These are phyloP conservation scores for Dolichallabes microphthalmus DNA, from an alignment of 2,113 vertebrate species.

Conservation along the genomic window DNA sequence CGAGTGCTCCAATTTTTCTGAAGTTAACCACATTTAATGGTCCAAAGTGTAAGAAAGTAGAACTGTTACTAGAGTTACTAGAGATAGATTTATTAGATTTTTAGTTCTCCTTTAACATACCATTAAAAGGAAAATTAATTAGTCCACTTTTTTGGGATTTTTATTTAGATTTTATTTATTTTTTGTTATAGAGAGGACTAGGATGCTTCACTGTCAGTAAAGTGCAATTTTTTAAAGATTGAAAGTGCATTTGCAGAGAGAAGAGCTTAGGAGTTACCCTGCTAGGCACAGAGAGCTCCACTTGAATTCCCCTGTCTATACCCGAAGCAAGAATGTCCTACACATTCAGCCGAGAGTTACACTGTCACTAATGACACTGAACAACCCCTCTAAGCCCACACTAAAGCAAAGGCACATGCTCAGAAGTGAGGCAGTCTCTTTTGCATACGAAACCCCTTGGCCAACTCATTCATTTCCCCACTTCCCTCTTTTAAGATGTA, in stretches of 20 bases:
- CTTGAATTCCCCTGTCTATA: slow-evolving; percentile 54
- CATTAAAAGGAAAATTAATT: neutral
- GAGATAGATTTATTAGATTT: neutral
- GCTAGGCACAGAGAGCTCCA: slow-evolving; percentile 13
- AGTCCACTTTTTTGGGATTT: neutral
- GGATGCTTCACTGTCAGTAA: neutral
- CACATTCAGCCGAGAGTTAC: slow-evolving; percentile 2
- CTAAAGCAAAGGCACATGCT: slow-evolving; percentile 19
- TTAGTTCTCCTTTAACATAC: neutral
- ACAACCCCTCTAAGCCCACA: slow-evolving; percentile 5
- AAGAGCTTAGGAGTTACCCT: slow-evolving; percentile 14
- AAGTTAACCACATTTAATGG: neutral
- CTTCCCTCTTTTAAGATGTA: slow-evolving; percentile 52
- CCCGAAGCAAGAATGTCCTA: slow-evolving; percentile 17
- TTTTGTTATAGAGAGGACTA: slow-evolving; percentile 1
- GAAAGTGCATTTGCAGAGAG: slow-evolving; percentile 13
- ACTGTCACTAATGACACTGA: slow-evolving; percentile 21
- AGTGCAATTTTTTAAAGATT: slow-evolving; percentile 25
- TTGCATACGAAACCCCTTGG: slow-evolving; percentile 16
- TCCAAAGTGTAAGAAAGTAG: neutral
- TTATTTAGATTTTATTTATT: neutral
- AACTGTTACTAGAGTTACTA: neutral
- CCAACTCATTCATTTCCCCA: slow-evolving; percentile 46
- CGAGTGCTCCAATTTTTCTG: neutral
- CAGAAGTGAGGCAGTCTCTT: neutral